Evolutionary conservation across 2,888 invertebrate species (phyloP).

Genomic region (Anodontia alba): DNA sequence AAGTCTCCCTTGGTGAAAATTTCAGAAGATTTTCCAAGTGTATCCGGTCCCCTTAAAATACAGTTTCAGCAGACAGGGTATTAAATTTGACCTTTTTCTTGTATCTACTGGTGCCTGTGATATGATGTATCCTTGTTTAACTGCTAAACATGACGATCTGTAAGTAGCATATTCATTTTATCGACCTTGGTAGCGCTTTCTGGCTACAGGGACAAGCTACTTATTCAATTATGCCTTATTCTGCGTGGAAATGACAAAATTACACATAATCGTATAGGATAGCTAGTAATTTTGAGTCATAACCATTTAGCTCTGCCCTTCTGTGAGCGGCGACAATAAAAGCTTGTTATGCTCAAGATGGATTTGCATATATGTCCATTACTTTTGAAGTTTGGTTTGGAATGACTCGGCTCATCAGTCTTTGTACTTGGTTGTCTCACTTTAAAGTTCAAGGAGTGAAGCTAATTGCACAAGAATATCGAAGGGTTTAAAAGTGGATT

Average conservation of each 20-base stretch:
- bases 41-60: no score
- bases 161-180: not conserved
- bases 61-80: no score
- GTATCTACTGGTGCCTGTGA: no score
- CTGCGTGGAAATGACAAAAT: conserved; percentile 58
- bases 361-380: conserved; percentile 5
- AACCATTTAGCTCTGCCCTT: conserved; percentile 31
- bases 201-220: not conserved
- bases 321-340: conserved; percentile 27
- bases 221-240: conserved; percentile 59
- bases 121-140: no score
- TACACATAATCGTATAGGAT: conserved; percentile 50
- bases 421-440: no score
- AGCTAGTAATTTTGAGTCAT: conserved; percentile 47
- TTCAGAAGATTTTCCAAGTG: no score
- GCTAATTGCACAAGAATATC: no score
- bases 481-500: no score
- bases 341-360: not conserved
- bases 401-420: not conserved
- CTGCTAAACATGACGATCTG: no score
- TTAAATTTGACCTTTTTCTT: no score
- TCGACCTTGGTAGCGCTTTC: not conserved
- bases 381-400: not conserved
- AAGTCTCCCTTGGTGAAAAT: no score
- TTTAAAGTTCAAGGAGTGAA: no score